Evolutionary conservation across 37 sponge, comb jelly and placozoan genomes (phyloP).

Genomic region (Lycopodina hypogea): DNA sequence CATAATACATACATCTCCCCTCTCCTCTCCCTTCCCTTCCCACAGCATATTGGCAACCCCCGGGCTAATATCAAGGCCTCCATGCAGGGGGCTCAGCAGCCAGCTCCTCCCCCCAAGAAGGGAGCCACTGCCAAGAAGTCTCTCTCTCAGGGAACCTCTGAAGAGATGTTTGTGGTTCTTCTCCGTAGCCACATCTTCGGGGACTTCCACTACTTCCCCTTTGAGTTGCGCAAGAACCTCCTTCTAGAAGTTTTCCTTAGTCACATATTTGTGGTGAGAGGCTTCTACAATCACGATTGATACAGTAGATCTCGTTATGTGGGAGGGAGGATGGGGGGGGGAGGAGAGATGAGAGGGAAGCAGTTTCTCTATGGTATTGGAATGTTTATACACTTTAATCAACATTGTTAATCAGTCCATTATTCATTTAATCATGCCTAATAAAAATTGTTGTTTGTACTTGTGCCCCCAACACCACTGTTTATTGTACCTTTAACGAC

Average conservation of each 20-base stretch:
- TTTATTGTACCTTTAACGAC: too few species aligned
- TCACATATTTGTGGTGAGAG: constrained; percentile 30
- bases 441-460: too few species aligned
- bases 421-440: too few species aligned
- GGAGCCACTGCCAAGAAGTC: neutral
- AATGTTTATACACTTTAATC: too few species aligned
- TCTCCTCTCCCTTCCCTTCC: neutral
- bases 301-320: neutral
- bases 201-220: constrained; percentile 5
- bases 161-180: neutral
- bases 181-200: neutral
- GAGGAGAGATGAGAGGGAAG: too few species aligned
- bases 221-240: neutral
- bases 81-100: neutral
- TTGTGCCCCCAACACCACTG: too few species aligned
- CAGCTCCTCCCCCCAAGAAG: neutral
- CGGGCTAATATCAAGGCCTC: neutral
- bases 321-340: neutral
- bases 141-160: neutral
- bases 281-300: too few species aligned
- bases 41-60: constrained; percentile 20
- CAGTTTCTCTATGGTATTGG: too few species aligned
- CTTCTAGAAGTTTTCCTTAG: constrained; percentile 28
- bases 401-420: too few species aligned
- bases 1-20: too few species aligned